Evolutionary conservation across 1,140 invertebrate species (phyloP).

Genomic region (Chelonus insularis): DNA sequence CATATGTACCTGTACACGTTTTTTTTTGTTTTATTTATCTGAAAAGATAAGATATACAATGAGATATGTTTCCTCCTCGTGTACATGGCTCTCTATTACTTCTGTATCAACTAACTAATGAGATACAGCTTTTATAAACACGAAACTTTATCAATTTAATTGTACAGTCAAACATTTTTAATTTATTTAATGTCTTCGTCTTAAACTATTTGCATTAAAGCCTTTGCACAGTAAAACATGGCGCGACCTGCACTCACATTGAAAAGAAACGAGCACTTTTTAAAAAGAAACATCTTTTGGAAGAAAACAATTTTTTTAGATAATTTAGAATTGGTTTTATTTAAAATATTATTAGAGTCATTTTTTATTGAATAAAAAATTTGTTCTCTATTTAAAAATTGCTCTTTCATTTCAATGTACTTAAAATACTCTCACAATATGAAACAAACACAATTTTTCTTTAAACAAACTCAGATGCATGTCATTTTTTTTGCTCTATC

Average conservation of each 20-base stretch:
- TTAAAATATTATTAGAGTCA: no score
- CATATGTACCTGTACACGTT: conserved; percentile 14
- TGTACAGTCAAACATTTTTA: conserved; percentile 39
- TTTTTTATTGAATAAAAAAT: no score
- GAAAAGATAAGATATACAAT: conserved; percentile 15
- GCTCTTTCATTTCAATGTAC: neutral
- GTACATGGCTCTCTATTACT: conserved; percentile 26
- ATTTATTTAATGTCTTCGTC: neutral
- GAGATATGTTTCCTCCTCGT: conserved; percentile 24
- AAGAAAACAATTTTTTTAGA: no score
- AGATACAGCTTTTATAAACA: conserved; percentile 48
- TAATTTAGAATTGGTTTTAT: no score
- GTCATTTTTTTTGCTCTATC: neutral
- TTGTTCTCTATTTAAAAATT: no score
- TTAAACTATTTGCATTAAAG: conserved; percentile 37
- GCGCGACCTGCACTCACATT: conserved; percentile 2
- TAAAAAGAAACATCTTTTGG: no score
- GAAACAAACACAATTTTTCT: no score
- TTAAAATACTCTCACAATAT: no score
- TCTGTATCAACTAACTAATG: conserved; percentile 53
- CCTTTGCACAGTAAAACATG: conserved; percentile 33
- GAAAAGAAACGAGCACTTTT: no score
- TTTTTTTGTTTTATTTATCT: conserved; percentile 3
- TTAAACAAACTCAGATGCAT: neutral
- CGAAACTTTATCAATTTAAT: conserved; percentile 41